These are phyloP conservation scores for Sericinus montela DNA, from an alignment of 2,888 invertebrate species.

Conservation along the genomic window DNA sequence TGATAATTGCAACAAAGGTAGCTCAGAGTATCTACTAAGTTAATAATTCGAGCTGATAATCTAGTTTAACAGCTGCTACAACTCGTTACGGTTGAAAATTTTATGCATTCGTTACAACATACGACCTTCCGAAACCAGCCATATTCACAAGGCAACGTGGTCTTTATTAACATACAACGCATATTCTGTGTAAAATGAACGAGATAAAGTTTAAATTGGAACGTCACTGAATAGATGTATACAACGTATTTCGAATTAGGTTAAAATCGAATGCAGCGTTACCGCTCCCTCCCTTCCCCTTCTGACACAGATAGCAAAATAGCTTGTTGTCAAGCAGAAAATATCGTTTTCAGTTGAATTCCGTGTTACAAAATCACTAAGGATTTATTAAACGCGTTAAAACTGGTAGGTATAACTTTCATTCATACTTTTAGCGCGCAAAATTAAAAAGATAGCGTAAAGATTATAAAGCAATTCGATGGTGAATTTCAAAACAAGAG, in stretches of 20 bases:
- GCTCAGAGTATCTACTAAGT: conserved; percentile 2
- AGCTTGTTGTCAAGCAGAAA: conserved; percentile 56
- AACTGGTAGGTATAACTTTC: too few relatives aligned
- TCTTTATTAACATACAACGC: conserved; percentile 23
- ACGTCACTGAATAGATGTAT: conserved; percentile 18
- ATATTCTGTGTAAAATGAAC: neutral
- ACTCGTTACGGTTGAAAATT: conserved; percentile 25
- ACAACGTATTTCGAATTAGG: conserved; percentile 31
- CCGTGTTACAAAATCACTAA: conserved; percentile 11
- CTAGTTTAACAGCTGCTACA: conserved; percentile 24
- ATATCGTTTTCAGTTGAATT: conserved; percentile 26
- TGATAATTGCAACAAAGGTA: conserved; percentile 24
- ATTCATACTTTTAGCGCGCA: too few relatives aligned
- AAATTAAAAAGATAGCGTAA: too few relatives aligned
- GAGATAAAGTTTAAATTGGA: conserved; percentile 31
- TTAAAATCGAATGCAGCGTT: conserved; percentile 52
- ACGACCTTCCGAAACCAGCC: conserved; percentile 30
- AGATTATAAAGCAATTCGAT: too few relatives aligned
- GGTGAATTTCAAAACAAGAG: conserved; percentile 8
- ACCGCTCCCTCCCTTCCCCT: conserved; percentile 56
- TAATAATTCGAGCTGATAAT: conserved; percentile 19
- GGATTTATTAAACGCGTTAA: neutral
- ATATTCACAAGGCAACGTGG: conserved; percentile 30
- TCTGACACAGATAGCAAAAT: conserved; percentile 57
- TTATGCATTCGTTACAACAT: conserved; percentile 24